Base-by-base conservation (phyloP, 2,888 invertebrate genomes). In the Machimus atricapillus region DNA sequence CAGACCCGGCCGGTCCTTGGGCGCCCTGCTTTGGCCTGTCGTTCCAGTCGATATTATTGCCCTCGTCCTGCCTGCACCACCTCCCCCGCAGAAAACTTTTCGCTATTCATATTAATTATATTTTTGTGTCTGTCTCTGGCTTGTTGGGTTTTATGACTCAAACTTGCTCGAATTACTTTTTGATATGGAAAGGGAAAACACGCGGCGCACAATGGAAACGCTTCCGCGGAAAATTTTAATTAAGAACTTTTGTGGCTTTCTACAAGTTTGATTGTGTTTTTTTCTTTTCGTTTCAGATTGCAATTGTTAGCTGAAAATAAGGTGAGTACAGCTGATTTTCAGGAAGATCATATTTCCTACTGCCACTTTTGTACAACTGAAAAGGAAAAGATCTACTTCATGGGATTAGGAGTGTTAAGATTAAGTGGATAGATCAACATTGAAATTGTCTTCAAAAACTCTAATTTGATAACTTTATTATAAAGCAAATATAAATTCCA, bases 51-150 rank as follows among this genome's bases (percentile, higher is more conserved):
- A 66, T 66, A 66, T 66, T 66, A 66, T 66, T 23, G 7, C 66
- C 7, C 3, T 27, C 58, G 23, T 1, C 58, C 66, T 3, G 27
- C 66, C 23, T 0, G 0, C 19, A 14, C 43, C 43, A 16, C 14
- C 16, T 12, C 9, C 40, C 40, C 40, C 43, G 14, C 16, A 46
- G 12, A 58, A 19, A 82, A 82, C 58, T 82, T 82, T 66, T 37
- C 37, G 58, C 40, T 66, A 66, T 66, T 56, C 82, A 82, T 82
- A 58, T 58, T 82, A 82, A 58, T 81, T 82, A 82, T 82, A 82
- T 82, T 58, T 37, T 52, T n/a, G 56, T 82, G 56, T 19, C 34
- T 34, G 37, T 58, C 40, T 58, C 66, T 81, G 56, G 82, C 37
- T 82, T 66, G 27, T 37, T 82, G 19, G 19, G 19, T 82, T 82